phyloP scores from a whole-genome alignment of 2,113 vertebrate species.

The Etheostoma spectabile region DNA sequence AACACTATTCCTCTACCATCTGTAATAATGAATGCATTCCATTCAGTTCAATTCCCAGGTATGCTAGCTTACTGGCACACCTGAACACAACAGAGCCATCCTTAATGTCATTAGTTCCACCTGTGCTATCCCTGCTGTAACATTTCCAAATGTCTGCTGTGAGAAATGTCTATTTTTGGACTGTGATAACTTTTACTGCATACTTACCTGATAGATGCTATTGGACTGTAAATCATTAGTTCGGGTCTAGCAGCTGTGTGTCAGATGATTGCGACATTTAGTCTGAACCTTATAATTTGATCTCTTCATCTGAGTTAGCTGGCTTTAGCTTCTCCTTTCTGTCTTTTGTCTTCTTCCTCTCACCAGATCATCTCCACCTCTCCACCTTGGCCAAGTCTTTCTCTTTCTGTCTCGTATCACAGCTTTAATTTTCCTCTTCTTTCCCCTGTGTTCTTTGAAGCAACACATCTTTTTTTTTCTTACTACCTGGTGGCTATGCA shows the following conservation, averaged over 20 bases:
- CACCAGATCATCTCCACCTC: neutral
- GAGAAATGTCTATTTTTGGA: neutral
- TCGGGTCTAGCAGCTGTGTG: neutral
- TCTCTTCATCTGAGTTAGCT: neutral
- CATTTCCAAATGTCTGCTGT: neutral
- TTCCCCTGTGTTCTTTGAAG: conserved; percentile 51
- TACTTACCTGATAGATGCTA: neutral
- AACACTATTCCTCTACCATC: neutral
- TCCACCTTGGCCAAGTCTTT: conserved; percentile 7
- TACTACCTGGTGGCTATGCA: conserved; percentile 31
- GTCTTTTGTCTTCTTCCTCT: conserved; percentile 20
- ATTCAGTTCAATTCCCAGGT: neutral
- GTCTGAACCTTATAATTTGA: conserved; percentile 1
- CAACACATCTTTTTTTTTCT: conserved; percentile 31
- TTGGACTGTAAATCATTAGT: neutral
- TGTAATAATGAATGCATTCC: neutral
- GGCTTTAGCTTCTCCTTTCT: conserved; percentile 12
- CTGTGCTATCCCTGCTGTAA: neutral
- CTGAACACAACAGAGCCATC: neutral
- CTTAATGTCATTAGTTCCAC: neutral
- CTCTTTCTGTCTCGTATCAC: conserved; percentile 27
- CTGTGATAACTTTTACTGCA: neutral
- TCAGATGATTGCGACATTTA: neutral
- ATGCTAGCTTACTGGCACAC: neutral
- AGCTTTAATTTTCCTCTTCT: conserved; percentile 15